Conservation (phyloP, 2,888 invertebrate species). For the Acrobasis repandana region DNA sequence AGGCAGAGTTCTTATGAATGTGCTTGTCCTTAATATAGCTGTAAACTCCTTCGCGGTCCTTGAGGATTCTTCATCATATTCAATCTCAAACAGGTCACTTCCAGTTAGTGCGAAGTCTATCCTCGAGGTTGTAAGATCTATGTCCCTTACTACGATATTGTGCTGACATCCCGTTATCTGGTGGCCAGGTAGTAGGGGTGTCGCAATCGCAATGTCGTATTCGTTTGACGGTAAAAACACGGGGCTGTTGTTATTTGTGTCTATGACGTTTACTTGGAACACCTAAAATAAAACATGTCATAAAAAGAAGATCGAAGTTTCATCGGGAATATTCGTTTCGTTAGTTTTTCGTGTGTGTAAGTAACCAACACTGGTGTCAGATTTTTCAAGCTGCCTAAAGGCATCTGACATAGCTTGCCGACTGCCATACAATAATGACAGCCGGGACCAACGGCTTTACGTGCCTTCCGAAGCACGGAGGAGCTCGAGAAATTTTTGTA, state of each 20-base stretch:
- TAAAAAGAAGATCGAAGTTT: neutral
- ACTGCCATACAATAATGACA: too few species aligned
- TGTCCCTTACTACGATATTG: conserved; percentile 70
- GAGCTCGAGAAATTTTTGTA: too few species aligned
- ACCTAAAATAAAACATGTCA: conserved; percentile 54
- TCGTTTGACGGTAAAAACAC: conserved; percentile 50
- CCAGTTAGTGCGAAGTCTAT: conserved; percentile 63
- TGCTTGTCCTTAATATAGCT: conserved; percentile 56
- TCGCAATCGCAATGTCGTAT: conserved; percentile 66
- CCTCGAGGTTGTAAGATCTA: conserved; percentile 76
- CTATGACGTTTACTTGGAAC: conserved; percentile 58
- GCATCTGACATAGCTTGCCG: too few species aligned
- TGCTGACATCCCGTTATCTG: conserved; percentile 67
- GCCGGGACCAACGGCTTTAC: too few species aligned
- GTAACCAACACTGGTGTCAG: too few species aligned
- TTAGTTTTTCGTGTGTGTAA: too few species aligned
- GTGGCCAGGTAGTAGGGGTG: conserved; percentile 73
- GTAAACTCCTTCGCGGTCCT: conserved; percentile 58
- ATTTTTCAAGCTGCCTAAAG: too few species aligned
- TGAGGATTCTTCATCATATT: conserved; percentile 44
- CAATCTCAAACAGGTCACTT: conserved; percentile 64
- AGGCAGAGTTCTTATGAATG: conserved; percentile 59
- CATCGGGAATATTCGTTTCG: neutral
- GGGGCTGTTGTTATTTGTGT: conserved; percentile 79
- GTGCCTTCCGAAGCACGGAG: too few species aligned